Evolutionary conservation across 1,140 invertebrate genomes (phyloP).

Genomic region (Wiebesia pumilae): DNA sequence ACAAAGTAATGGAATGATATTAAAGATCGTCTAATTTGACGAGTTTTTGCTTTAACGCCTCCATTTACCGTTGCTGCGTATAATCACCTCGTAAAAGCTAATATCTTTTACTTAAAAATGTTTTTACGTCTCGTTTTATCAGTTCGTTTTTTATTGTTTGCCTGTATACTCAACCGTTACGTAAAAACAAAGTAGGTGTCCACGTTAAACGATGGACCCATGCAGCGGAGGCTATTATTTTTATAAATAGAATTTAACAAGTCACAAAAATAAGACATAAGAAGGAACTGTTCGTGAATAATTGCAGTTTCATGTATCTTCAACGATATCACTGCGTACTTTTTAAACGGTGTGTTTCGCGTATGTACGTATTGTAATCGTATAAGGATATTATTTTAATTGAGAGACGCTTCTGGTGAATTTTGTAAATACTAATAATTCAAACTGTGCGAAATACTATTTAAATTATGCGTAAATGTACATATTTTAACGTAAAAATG

Average conservation of each 20-base stretch:
- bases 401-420: conserved; percentile 36
- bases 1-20: conserved; percentile 9
- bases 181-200: conserved; percentile 12
- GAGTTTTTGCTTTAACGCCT: conserved; percentile 44
- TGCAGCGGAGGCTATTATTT: conserved; percentile 70
- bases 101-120: conserved; percentile 27
- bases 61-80: conserved; percentile 28
- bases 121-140: conserved; percentile 25
- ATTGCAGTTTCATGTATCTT: conserved; percentile 18
- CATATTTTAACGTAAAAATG: conserved; percentile 49
- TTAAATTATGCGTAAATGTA: conserved; percentile 61
- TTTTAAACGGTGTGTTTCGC: conserved; percentile 30
- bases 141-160: conserved; percentile 32
- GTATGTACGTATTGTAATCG: conserved; percentile 43
- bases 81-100: neutral
- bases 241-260: conserved; percentile 60
- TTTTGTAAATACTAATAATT: conserved; percentile 49
- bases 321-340: conserved; percentile 36
- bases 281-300: conserved; percentile 23
- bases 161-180: conserved; percentile 4
- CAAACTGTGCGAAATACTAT: conserved; percentile 57
- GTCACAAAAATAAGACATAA: conserved; percentile 22
- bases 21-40: conserved; percentile 50
- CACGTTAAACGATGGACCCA: conserved; percentile 11
- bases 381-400: conserved; percentile 42